phyloP scores from a whole-genome alignment of 2,113 vertebrate genomes.

The Aspiorhynchus laticeps region DNA sequence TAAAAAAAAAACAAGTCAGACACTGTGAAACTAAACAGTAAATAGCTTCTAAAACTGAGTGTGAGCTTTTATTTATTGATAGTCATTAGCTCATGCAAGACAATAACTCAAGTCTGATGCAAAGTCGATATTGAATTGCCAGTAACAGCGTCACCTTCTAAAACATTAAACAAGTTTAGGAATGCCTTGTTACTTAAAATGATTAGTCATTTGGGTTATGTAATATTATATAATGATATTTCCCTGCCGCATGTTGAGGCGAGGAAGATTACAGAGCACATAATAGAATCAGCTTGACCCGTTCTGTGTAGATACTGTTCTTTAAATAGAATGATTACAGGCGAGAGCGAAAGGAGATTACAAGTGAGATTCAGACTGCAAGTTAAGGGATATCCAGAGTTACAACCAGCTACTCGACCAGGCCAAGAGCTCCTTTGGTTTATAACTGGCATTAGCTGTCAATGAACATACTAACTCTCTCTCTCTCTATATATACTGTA shows the following conservation, averaged over 20 bases:
- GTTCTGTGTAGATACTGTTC: slow-evolving; percentile 40
- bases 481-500: too few relatives aligned
- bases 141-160: not conserved
- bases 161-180: not conserved
- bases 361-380: slow-evolving; percentile 58
- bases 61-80: not conserved
- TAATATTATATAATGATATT: slow-evolving; percentile 19
- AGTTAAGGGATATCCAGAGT: not conserved
- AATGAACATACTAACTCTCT: not conserved
- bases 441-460: not conserved
- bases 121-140: not conserved
- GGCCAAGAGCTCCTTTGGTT: not conserved
- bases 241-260: not conserved
- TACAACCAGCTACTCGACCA: not conserved
- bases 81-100: not conserved
- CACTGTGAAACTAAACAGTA: not conserved
- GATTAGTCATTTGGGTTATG: not conserved
- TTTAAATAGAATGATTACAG: slow-evolving; percentile 71
- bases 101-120: not conserved
- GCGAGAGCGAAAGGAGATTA: slow-evolving; percentile 24
- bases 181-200: not conserved
- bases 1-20: not conserved
- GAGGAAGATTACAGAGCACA: slow-evolving; percentile 29
- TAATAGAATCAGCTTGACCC: slow-evolving; percentile 30
- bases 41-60: not conserved